Evolutionary conservation across 2,888 invertebrate genomes (phyloP), one percentile per base, ranked within the genome.

Genomic region (Ptychoptera albimana): DNA sequence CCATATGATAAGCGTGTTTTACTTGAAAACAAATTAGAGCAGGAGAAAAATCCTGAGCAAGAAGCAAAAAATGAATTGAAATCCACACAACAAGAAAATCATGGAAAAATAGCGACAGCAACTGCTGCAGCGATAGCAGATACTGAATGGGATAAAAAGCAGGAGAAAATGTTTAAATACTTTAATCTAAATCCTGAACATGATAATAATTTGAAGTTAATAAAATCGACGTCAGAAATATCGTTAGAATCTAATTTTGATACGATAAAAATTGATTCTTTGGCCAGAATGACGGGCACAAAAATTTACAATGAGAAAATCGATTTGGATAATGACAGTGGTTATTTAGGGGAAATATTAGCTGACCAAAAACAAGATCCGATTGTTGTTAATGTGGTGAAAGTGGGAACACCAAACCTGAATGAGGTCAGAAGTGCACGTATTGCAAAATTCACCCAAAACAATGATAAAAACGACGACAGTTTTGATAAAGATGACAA

Each of bases 11-110:
- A n/a, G 9, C 32, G n/a, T 32, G 9, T n/a, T 32, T 32, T 11
- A 32, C 4, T 32, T 32, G 9, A 32, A 32, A 69, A 15, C 62
- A 64, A 34, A 69, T 70, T 50, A 68, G 70, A 51, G 69, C 70
- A 1, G 66, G 65, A 49, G 46, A 50, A 8, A 10, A 8, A 30
- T 8, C 7, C 43, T 1, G 15, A 14, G 8, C 10, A 37, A 30
- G 30, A 31, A 11, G 12, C 13, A 9, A 37, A 37, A 12, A 13
- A 9, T 37, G 15, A 30, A 8, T 13, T 14, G 8, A 13, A 37
- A 10, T 37, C 37, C 9, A 36, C 12, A 8, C 13, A 37, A 41
- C 35, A 39, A 37, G 45, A 46, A 39, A 8, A 36, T 36, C 1
- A 2, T 15, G 15, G 15, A 15, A 37, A 32, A 13, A 3, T 16